Base-by-base conservation (phyloP, 2,113 vertebrate genomes). In the Nansenia antarctica region DNA sequence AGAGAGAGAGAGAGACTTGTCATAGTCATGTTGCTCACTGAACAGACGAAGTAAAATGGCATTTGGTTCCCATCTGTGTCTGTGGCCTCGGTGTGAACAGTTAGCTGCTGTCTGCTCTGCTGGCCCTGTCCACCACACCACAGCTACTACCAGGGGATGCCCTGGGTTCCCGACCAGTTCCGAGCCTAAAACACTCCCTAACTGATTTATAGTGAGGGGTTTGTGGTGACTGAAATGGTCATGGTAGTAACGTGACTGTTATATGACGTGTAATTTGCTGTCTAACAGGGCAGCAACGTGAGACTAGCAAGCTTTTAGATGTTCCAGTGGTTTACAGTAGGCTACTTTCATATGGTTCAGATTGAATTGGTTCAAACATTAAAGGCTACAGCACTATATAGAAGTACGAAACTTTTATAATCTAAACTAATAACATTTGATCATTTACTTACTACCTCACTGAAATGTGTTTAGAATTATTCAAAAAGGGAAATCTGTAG, bases 51-150 rank as follows among this genome's bases (percentile, higher is more conserved):
- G 82, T 89, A 89, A 89, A 49, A 90, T 84, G 79, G 78, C 82
- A 89, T 91, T 91, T 91, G 87, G 85, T 81, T 77, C 72, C 81
- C 86, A 89, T 91, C 85, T 91, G 90, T 89, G 85, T 85, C 67
- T 76, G 80, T 72, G 80, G 85, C 84, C 77, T 85, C 81, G 69
- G 82, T 81, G 84, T 84, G 80, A 84, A 85, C 80, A 75, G 78
- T 81, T 81, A 83, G n/a, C n/a, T n/a, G n/a, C n/a, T n/a, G n/a
- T n/a, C n/a, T n/a, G n/a, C n/a, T n/a, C n/a, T n/a, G n/a, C n/a
- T n/a, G n/a, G n/a, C n/a, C n/a, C n/a, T n/a, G n/a, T n/a, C 63
- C 62, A 77, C 77, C 80, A 85, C 76, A 76, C 82, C 81, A 70
- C 49, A 69, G 80, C 85, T 76, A 74, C 82, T 77, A 83, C 71